phyloP scores from a whole-genome alignment of 2,888 invertebrate species.

The Zygaena filipendulae region DNA sequence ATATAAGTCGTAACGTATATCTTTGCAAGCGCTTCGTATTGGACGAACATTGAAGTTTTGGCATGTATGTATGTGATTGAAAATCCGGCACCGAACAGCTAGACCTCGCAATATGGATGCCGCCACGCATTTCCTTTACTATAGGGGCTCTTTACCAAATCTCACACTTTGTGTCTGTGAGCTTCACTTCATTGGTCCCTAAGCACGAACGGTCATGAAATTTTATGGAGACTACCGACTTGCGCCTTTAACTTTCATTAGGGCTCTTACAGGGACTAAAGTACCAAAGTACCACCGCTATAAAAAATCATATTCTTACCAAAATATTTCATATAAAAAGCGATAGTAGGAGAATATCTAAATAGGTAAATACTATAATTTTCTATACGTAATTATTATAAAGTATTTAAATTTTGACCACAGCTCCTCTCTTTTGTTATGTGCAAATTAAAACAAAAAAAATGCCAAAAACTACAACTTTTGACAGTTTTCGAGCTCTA shows the following conservation, averaged over 20 bases:
- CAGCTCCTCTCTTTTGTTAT: too few relatives aligned
- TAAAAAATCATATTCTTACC: too few relatives aligned
- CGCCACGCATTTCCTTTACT: constrained; percentile 26
- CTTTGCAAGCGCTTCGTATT: constrained; percentile 17
- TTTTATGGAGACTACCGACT: constrained; percentile 50
- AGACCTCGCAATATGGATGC: constrained; percentile 23
- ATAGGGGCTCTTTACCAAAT: constrained; percentile 22
- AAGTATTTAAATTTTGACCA: too few relatives aligned
- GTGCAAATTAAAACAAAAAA: too few relatives aligned
- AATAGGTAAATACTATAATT: too few relatives aligned
- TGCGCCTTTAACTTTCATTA: constrained; percentile 39
- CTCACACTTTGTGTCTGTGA: too few relatives aligned
- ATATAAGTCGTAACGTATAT: background rate
- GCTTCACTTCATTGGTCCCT: constrained; percentile 17
- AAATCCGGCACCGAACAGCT: constrained; percentile 20
- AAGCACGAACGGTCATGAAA: constrained; percentile 39
- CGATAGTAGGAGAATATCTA: too few relatives aligned
- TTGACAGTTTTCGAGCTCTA: too few relatives aligned
- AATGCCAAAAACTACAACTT: too few relatives aligned
- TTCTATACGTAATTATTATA: constrained; percentile 43
- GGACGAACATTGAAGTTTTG: constrained; percentile 21
- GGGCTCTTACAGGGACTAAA: too few relatives aligned
- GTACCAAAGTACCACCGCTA: too few relatives aligned
- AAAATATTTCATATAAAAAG: too few relatives aligned
- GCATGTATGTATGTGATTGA: constrained; percentile 22